phyloP scores from a whole-genome alignment of 2,797 vertebrate genomes.

The Pseudopleuronectes americanus region DNA sequence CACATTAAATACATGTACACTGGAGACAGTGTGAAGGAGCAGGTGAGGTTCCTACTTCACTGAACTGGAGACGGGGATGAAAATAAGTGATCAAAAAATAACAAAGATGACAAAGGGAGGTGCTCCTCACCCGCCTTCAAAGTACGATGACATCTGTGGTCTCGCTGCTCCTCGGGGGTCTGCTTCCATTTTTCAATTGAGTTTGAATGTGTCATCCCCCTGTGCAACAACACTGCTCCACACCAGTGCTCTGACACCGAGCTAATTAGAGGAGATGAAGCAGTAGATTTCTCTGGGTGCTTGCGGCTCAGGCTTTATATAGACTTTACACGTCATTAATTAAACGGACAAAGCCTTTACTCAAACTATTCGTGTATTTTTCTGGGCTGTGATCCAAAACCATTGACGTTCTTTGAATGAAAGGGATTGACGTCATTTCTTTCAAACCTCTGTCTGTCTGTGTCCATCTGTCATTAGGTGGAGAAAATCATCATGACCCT shows the following conservation, averaged over 20 bases:
- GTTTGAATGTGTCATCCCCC: constrained; percentile 26
- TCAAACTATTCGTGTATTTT: background rate
- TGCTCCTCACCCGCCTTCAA: background rate
- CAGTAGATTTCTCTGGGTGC: constrained; percentile 2
- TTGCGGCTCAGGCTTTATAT: constrained; percentile 6
- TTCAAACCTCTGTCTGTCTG: background rate
- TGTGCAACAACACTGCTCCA: background rate
- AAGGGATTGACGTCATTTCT: background rate
- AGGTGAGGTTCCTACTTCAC: constrained; percentile 77
- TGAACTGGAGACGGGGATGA: too few species aligned
- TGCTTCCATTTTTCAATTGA: constrained; percentile 24
- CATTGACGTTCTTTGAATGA: background rate
- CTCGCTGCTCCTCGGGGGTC: background rate
- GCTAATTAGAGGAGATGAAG: constrained; percentile 39
- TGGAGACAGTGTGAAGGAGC: constrained; percentile 98
- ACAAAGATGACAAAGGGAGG: background rate
- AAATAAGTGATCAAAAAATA: background rate
- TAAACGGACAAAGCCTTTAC: background rate
- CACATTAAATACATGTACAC: constrained; percentile 99
- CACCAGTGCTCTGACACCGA: constrained; percentile 27
- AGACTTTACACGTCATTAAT: background rate
- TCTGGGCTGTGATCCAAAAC: background rate
- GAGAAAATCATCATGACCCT: constrained; percentile 98
- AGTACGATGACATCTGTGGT: constrained; percentile 6
- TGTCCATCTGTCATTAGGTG: constrained; percentile 50